A percentile compares a stretch with the other conserved stretches of the same genome.
These are phyloP conservation scores for Drepanosiphum platanoidis DNA, from an alignment of 2,888 invertebrate genomes.

Conservation along the genomic window DNA sequence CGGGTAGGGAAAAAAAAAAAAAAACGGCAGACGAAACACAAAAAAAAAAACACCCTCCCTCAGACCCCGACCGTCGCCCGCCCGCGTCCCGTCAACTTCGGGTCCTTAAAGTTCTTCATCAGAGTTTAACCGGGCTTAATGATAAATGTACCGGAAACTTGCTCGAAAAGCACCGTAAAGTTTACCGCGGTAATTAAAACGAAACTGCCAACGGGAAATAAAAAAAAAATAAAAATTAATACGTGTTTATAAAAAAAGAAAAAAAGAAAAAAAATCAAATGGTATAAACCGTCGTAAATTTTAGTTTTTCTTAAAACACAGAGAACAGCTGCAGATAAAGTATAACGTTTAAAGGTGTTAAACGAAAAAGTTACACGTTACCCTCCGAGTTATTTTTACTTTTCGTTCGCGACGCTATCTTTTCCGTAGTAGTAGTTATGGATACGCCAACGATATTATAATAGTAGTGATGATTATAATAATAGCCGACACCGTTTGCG, in stretches of 20 bases:
- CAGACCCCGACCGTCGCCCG: background rate
- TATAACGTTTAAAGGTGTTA: constrained; percentile 51
- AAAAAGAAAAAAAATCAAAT: constrained; percentile 33
- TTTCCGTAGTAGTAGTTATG: no score
- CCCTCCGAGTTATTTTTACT: constrained; percentile 21
- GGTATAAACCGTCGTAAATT: constrained; percentile 54
- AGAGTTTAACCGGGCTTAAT: constrained; percentile 62
- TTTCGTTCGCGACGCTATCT: constrained; percentile 5
- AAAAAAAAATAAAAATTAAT: constrained; percentile 52
- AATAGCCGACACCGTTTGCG: no score
- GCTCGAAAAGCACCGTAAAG: constrained; percentile 57
- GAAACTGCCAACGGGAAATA: constrained; percentile 54
- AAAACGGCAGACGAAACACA: constrained; percentile 36
- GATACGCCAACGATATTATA: no score
- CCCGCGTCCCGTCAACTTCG: constrained; percentile 45
- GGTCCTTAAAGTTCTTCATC: constrained; percentile 61
- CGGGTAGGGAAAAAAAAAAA: background rate
- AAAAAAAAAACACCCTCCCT: constrained; percentile 44
- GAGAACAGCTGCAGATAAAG: constrained; percentile 60
- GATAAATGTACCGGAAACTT: constrained; percentile 62
- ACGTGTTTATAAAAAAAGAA: constrained; percentile 11
- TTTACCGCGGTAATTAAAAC: constrained; percentile 60
- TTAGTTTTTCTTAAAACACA: constrained; percentile 51
- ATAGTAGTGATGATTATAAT: no score
- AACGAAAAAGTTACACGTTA: constrained; percentile 52